Base-by-base conservation (phyloP, 2,888 invertebrate species). In the Chymomyza amoena region DNA sequence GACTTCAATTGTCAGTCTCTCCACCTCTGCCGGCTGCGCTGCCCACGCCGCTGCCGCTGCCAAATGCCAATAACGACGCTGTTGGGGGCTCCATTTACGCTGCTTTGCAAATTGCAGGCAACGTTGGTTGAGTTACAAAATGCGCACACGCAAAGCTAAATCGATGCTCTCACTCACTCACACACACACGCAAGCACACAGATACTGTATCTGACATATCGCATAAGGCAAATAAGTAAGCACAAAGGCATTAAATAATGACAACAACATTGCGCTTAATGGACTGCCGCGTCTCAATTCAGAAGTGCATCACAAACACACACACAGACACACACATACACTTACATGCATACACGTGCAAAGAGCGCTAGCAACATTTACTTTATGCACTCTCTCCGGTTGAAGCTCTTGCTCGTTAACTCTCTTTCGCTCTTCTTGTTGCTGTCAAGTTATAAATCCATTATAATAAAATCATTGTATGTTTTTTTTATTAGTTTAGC, bases 211-310 rank as follows among this genome's bases (percentile, higher is more conserved):
- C 83, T 85, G 83, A 78, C 80, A 80, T 73, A 70, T 76, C 80
- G 73, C 81, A 70, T 63, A 61, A 56, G 65, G 74, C 65, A 69
- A 79, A 83, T 78, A 74, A 75, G 84, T 84, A 82, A 85, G 25
- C 20, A 45, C 78, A 78, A 88, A 85, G 84, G 87, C 87, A 84
- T 86, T 86, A 89, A 89, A 88, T 83, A 88, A 84, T 86, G 89
- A 89, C 87, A 86, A 85, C 82, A 89, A 88, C 81, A 87, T 86
- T 85, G 89, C 82, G 82, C 84, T 84, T 87, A 87, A 90, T 84
- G 88, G 88, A 87, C 78, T 87, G 81, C 73, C 75, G 87, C 73
- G 73, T 85, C 83, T 84, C 77, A 85, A 80, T 83, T 80, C 76
- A 78, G 82, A 75, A 84, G 66, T 85, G 88, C 85, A 85, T 39